phyloP scores from a whole-genome alignment of 2,113 vertebrate genomes.

The Mobula birostris region DNA sequence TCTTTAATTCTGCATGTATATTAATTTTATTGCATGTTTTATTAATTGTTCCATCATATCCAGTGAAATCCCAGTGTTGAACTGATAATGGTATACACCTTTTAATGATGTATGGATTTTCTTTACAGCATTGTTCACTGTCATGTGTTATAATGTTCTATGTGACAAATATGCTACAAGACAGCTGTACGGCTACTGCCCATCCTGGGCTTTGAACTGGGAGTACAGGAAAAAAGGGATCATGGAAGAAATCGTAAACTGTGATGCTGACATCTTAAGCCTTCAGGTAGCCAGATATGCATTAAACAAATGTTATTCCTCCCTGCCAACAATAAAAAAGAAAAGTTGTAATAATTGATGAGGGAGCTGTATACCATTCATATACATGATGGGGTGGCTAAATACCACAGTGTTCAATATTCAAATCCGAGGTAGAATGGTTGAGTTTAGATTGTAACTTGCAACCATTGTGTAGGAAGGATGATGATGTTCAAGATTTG shows the following conservation, averaged over 20 bases:
- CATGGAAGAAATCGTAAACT: constrained; percentile 97
- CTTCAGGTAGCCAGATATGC: constrained; percentile 63
- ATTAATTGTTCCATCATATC: not conserved
- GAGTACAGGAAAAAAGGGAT: constrained; percentile 99
- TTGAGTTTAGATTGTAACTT: not conserved
- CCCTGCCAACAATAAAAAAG: not conserved
- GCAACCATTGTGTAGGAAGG: not conserved
- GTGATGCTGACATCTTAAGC: constrained; percentile 95
- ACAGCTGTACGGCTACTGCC: constrained; percentile 98
- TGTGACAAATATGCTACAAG: constrained; percentile 97
- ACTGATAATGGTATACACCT: not conserved
- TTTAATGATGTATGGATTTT: constrained; percentile 35
- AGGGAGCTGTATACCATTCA: not conserved
- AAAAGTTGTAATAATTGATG: not conserved
- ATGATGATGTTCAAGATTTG: not conserved
- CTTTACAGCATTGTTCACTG: constrained; percentile 81
- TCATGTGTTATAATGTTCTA: constrained; percentile 98
- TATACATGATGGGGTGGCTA: not conserved
- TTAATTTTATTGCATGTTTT: not conserved
- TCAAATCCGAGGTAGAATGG: not conserved
- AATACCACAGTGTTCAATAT: not conserved
- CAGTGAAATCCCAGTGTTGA: not conserved
- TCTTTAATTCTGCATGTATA: not conserved
- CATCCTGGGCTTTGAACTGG: constrained; percentile 96
- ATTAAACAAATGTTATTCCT: not conserved